Conservation (phyloP, 2,113 vertebrate genomes). For the Plecturocebus donacophilus region DNA sequence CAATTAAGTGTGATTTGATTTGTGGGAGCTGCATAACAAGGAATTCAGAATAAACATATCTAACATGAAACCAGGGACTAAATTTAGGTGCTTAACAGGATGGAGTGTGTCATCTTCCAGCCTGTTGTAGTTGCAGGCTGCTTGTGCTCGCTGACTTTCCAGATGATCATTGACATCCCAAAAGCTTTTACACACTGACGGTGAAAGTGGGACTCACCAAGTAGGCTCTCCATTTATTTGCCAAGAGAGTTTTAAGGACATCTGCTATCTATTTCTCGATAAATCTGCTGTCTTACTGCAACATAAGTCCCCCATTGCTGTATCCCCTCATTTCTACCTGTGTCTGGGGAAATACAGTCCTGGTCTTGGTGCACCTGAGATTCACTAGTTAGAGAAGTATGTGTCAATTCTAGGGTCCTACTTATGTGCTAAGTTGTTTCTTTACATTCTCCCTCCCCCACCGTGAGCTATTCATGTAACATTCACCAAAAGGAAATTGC, state of each 20-base stretch:
- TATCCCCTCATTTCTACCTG: neutral
- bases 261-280: neutral
- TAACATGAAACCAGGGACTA: conserved; percentile 11
- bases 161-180: neutral
- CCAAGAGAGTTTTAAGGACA: neutral
- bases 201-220: neutral
- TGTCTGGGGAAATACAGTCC: neutral
- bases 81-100: conserved; percentile 23
- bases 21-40: conserved; percentile 33
- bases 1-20: conserved; percentile 58
- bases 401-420: neutral
- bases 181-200: neutral
- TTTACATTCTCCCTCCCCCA: neutral
- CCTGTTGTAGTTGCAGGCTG: neutral
- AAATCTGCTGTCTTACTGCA: neutral
- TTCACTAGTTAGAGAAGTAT: neutral
- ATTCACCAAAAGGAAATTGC: neutral
- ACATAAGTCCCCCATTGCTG: neutral
- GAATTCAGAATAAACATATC: conserved; percentile 51
- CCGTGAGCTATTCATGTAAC: neutral
- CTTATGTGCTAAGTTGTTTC: neutral
- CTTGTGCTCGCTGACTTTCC: neutral
- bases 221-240: neutral
- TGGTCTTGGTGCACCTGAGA: neutral
- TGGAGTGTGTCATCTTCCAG: neutral